Evolutionary conservation across 2,888 invertebrate genomes (phyloP), one percentile per base, ranked within the genome.

Genomic region (Chrysotoxum bicinctum): DNA sequence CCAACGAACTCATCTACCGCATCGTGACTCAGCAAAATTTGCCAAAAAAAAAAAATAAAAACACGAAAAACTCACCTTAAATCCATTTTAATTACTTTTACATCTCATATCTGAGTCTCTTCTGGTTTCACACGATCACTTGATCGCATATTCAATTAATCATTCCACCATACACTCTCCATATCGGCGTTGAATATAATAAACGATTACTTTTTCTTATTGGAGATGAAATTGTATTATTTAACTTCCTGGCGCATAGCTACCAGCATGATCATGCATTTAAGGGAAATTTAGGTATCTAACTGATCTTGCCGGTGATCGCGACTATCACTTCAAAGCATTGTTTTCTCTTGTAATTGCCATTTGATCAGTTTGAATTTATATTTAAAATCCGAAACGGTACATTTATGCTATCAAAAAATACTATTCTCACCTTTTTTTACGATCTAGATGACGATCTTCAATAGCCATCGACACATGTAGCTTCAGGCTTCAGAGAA

Each of bases 51-150:
- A 37, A 23, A 21, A 21, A 56, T 9, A 32, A 9, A 40, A 69
- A 54, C 79, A 68, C 21, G 9, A 10, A 45, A 72, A 72, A 58
- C 32, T 32, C 40, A 81, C 48, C 64, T 70, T 14, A 56, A 60
- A 77, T 60, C 54, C 73, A 56, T 58, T 70, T 84, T 79, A 79
- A 84, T 84, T 79, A 75, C 52, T 75, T 75, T 69, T 74, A 74
- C 79, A 66, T 66, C 45, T 64, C 16, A 21, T 40, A 70, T 70
- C 43, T 30, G 40, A 62, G 30, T 75, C 66, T 52, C 75, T 64
- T 84, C 64, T 66, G 74, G 75, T 75, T 84, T 84, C 83, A 79
- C 79, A 74, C 79, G 79, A 84, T 79, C 73, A 77, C 62, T 62
- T 66, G 62, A 64, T 62, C 62, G 30, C 54, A 37, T 50, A 69